Percentiles rank a stretch among this genome's conserved stretches.
phyloP scores from a whole-genome alignment of 2,113 vertebrate genomes.

The Polypterus senegalus region DNA sequence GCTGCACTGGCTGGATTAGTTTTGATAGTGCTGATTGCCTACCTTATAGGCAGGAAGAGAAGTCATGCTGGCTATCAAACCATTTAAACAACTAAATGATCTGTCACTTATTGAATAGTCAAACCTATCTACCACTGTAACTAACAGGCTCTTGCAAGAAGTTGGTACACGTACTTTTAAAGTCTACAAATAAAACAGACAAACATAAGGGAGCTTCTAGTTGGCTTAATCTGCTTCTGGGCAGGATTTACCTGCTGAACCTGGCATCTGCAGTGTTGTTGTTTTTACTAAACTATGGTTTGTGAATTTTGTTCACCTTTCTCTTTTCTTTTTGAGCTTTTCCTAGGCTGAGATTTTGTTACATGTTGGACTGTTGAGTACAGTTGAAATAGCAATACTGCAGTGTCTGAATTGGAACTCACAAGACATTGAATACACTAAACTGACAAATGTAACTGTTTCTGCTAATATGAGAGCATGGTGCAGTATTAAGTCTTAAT shows the following conservation, averaged over 20 bases:
- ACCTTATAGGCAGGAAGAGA: conserved; percentile 88
- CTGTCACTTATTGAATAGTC: conserved; percentile 23
- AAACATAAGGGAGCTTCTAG: conserved; percentile 34
- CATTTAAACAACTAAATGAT: conserved; percentile 55
- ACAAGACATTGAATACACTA: no score
- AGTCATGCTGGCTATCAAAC: conserved; percentile 97
- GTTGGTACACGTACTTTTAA: conserved; percentile 16
- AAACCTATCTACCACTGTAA: conserved; percentile 32
- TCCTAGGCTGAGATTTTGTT: no score
- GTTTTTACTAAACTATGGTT: background rate
- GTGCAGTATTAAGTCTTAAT: no score
- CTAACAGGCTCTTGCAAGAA: conserved; percentile 35
- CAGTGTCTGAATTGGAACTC: no score
- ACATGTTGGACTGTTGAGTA: no score
- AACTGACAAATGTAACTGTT: no score
- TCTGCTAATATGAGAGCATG: no score
- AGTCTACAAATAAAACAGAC: conserved; percentile 23
- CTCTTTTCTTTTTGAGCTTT: no score
- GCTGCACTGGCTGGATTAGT: conserved; percentile 86
- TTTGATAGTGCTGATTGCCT: conserved; percentile 82
- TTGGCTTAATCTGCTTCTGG: conserved; percentile 44
- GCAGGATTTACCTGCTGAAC: conserved; percentile 43
- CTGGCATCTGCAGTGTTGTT: conserved; percentile 7
- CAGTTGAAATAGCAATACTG: no score
- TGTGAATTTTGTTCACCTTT: conserved; percentile 33